Conservation (phyloP, 30 jellyfish, hydroid and myxozoan species). For the Chrysaora quinquecirrha region DNA sequence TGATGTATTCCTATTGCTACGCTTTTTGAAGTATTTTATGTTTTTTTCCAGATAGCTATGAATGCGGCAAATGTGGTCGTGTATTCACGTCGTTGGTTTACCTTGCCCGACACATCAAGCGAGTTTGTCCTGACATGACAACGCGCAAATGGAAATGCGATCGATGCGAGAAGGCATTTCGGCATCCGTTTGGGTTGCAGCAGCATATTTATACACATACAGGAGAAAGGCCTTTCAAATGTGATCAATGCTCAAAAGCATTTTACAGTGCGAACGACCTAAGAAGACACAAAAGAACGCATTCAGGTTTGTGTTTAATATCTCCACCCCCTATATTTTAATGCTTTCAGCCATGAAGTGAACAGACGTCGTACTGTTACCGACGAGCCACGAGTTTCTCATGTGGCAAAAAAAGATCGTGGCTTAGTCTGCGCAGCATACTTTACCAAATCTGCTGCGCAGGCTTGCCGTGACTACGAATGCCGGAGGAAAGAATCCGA, state of each 20-base stretch:
- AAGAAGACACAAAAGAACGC: slow-evolving; percentile 90
- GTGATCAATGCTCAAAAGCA: slow-evolving; percentile 96
- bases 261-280: slow-evolving; percentile 97
- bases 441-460: too few relatives aligned
- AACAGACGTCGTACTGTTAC: too few relatives aligned
- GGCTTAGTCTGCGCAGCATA: too few relatives aligned
- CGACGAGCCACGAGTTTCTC: too few relatives aligned
- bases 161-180: slow-evolving; percentile 91
- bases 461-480: too few relatives aligned
- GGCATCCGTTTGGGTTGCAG: slow-evolving; percentile 98
- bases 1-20: too few relatives aligned
- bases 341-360: too few relatives aligned
- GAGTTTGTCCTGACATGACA: slow-evolving; percentile 98
- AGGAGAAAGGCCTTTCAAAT: slow-evolving; percentile 95
- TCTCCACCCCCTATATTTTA: too few relatives aligned
- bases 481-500: too few relatives aligned
- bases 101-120: slow-evolving; percentile 95
- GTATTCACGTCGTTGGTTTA: slow-evolving; percentile 84
- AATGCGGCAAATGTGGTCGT: slow-evolving; percentile 96
- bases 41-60: slow-evolving; percentile 76
- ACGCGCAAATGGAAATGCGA: slow-evolving; percentile 95
- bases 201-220: slow-evolving; percentile 94
- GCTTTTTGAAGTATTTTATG: too few relatives aligned
- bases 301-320: too few relatives aligned
- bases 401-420: too few relatives aligned